Evolutionary conservation across 2,888 invertebrate genomes (phyloP).

Genomic region (Acrobasis suavella): DNA sequence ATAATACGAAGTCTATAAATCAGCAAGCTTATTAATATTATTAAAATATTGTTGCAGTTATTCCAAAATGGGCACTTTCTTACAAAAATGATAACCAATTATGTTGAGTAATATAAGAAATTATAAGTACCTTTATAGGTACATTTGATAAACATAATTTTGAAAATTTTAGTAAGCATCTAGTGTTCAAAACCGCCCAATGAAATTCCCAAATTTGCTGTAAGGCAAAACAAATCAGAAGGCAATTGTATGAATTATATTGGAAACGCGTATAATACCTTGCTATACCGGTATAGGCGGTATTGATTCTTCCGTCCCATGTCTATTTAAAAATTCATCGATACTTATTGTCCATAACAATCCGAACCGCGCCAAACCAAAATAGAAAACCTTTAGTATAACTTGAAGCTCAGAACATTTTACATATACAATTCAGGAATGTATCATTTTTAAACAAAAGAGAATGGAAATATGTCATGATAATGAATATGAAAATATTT

Average conservation of each 20-base stretch:
- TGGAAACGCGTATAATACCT: slow-evolving; percentile 35
- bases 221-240: slow-evolving; percentile 17
- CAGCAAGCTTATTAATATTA: slow-evolving; percentile 22
- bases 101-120: slow-evolving; percentile 2
- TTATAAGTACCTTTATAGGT: background rate
- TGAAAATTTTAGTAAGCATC: slow-evolving; percentile 7
- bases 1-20: slow-evolving; percentile 21
- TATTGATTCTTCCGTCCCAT: slow-evolving; percentile 79
- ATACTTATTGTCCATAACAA: slow-evolving; percentile 62
- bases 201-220: slow-evolving; percentile 2
- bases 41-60: slow-evolving; percentile 13
- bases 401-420: background rate
- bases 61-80: background rate
- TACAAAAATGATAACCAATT: background rate
- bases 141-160: slow-evolving; percentile 9
- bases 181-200: slow-evolving; percentile 24
- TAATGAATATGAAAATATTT: background rate
- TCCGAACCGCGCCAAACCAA: slow-evolving; percentile 56
- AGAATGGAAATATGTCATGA: background rate
- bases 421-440: background rate
- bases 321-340: slow-evolving; percentile 77
- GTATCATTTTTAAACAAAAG: background rate
- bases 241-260: slow-evolving; percentile 22
- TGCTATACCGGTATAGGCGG: slow-evolving; percentile 56
- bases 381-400: slow-evolving; percentile 41